A percentile compares a stretch with the other conserved stretches of the same genome.
These are phyloP conservation scores for Rotaria macrura DNA, from an alignment of 2,888 invertebrate species.

Conservation along the genomic window DNA sequence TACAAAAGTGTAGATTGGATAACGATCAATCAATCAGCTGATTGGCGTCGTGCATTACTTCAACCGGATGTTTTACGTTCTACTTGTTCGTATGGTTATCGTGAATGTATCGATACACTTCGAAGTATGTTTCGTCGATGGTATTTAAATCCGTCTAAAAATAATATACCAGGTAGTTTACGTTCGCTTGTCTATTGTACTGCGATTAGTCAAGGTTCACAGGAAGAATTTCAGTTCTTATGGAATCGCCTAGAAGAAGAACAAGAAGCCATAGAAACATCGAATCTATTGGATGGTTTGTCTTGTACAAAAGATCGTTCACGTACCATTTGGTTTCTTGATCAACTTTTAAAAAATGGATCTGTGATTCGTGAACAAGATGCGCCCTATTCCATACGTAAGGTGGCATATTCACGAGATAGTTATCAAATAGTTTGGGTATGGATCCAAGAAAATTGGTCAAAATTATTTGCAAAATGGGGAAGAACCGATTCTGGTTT, in stretches of 20 bases:
- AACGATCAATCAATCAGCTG: neutral
- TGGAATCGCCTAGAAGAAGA: conserved; percentile 18
- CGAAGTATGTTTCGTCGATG: neutral
- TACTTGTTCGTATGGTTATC: neutral
- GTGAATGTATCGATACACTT: neutral
- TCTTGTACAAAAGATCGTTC: conserved; percentile 25
- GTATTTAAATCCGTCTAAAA: neutral
- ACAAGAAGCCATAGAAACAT: conserved; percentile 13
- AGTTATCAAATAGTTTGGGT: conserved; percentile 19
- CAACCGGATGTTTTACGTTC: neutral
- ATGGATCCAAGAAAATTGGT: conserved; percentile 28
- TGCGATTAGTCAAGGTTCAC: conserved; percentile 12
- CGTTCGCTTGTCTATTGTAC: conserved; percentile 27
- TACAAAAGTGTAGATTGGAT: conserved; percentile 27
- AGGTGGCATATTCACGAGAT: neutral
- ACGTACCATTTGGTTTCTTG: conserved; percentile 19
- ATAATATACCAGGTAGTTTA: conserved; percentile 21
- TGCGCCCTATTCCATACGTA: neutral
- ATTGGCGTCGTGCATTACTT: neutral
- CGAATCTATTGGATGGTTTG: conserved; percentile 12
- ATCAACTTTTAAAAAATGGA: conserved; percentile 20
- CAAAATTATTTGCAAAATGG: neutral
- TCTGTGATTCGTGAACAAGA: conserved; percentile 28
- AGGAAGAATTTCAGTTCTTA: conserved; percentile 25
- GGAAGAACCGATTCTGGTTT: neutral